Conservation (phyloP, 1,140 invertebrate species). For the Panagrolaimus sp. region DNA sequence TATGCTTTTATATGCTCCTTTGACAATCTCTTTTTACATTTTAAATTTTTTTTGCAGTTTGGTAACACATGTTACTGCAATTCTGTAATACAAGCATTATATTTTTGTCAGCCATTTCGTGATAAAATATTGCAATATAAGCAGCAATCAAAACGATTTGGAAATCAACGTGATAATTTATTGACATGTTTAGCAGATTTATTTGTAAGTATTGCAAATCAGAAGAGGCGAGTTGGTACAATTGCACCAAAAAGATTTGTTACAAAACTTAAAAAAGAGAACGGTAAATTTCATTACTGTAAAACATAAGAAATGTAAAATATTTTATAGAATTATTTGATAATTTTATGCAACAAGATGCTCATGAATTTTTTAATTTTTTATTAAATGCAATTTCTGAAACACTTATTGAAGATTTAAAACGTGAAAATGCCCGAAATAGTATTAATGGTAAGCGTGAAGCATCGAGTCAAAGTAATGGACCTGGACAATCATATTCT, state of each 20-base stretch:
- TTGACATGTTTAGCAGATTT: constrained; percentile 94
- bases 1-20: constrained; percentile 15
- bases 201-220: constrained; percentile 96
- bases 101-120: constrained; percentile 96
- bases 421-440: constrained; percentile 5
- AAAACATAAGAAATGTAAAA: constrained; percentile 18
- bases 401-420: constrained; percentile 70
- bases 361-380: constrained; percentile 98
- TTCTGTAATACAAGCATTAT: constrained; percentile 95
- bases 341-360: constrained; percentile 99
- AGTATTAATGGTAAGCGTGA: constrained; percentile 6
- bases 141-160: constrained; percentile 49
- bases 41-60: constrained; percentile 73
- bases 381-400: constrained; percentile 77
- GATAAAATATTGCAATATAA: constrained; percentile 98
- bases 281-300: no score
- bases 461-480: constrained; percentile 10
- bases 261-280: constrained; percentile 91
- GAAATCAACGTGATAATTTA: constrained; percentile 93
- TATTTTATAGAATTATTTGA: constrained; percentile 85
- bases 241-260: constrained; percentile 99
- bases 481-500: neutral
- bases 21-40: neutral
- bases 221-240: constrained; percentile 98
- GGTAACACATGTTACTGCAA: constrained; percentile 99